phyloP scores from a whole-genome alignment of 2,797 vertebrate genomes.

The Erpetoichthys calabaricus region DNA sequence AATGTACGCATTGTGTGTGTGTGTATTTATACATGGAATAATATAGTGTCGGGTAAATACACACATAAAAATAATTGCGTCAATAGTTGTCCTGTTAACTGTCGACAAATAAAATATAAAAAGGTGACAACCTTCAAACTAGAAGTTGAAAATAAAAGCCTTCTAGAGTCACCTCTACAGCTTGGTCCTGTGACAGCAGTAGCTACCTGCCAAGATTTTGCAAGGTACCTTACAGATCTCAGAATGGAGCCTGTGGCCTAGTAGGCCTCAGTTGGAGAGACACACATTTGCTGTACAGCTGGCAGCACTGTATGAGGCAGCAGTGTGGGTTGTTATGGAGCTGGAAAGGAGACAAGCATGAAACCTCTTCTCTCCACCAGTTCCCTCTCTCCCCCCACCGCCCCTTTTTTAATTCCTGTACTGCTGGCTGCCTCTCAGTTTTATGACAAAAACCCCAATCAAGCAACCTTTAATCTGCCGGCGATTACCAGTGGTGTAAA shows the following conservation, averaged over 20 bases:
- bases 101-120: neutral
- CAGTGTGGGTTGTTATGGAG: slow-evolving; percentile 87
- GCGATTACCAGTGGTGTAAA: slow-evolving; percentile 73
- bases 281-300: slow-evolving; percentile 99
- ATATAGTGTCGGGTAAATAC: neutral
- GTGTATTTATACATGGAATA: neutral
- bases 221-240: slow-evolving; percentile 77
- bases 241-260: slow-evolving; percentile 79
- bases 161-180: slow-evolving; percentile 83
- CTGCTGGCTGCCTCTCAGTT: slow-evolving; percentile 70
- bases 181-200: slow-evolving; percentile 85
- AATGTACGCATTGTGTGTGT: neutral
- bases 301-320: slow-evolving; percentile 97
- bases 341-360: slow-evolving; percentile 82
- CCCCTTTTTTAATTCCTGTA: slow-evolving; percentile 58
- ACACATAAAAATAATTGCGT: neutral
- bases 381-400: slow-evolving; percentile 25
- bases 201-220: slow-evolving; percentile 84
- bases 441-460: slow-evolving; percentile 68
- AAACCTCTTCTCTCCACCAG: slow-evolving; percentile 78
- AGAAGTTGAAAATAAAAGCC: neutral
- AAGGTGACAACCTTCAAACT: slow-evolving; percentile 3
- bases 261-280: slow-evolving; percentile 74
- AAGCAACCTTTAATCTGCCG: slow-evolving; percentile 72
- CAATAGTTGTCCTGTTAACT: neutral